Evolutionary conservation across 2,113 vertebrate genomes (phyloP).

Genomic region (Callorhinus ursinus): DNA sequence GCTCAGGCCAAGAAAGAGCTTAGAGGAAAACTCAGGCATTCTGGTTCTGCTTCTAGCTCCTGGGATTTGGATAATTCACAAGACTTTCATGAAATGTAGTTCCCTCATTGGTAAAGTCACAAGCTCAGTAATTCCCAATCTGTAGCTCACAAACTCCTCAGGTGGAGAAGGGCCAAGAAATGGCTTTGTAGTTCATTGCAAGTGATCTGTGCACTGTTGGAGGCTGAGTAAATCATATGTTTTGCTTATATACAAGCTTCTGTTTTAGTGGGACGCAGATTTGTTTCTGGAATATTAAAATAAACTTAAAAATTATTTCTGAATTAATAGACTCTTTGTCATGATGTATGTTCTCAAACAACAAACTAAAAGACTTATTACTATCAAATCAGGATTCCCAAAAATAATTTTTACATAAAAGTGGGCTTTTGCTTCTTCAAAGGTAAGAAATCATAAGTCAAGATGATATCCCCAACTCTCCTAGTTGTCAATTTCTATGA

Average conservation of each 20-base stretch:
- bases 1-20: not conserved
- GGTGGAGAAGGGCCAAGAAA: not conserved
- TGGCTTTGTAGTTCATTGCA: not conserved
- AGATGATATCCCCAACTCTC: not conserved
- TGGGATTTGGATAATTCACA: not conserved
- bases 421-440: not conserved
- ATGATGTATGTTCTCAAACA: not conserved
- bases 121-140: not conserved
- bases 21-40: not conserved
- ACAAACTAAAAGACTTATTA: not conserved
- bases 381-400: not conserved
- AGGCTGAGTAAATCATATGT: not conserved
- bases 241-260: not conserved
- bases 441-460: not conserved
- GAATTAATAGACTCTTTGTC: not conserved
- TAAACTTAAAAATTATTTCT: not conserved
- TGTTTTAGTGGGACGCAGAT: not conserved
- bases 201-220: not conserved
- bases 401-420: constrained; percentile 45
- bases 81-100: not conserved
- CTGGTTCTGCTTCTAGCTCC: not conserved
- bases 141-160: not conserved
- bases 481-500: not conserved
- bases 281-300: not conserved
- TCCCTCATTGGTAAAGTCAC: not conserved